Conservation (phyloP, 37 sponge, comb jelly and placozoan species). For the Ianthella basta region DNA sequence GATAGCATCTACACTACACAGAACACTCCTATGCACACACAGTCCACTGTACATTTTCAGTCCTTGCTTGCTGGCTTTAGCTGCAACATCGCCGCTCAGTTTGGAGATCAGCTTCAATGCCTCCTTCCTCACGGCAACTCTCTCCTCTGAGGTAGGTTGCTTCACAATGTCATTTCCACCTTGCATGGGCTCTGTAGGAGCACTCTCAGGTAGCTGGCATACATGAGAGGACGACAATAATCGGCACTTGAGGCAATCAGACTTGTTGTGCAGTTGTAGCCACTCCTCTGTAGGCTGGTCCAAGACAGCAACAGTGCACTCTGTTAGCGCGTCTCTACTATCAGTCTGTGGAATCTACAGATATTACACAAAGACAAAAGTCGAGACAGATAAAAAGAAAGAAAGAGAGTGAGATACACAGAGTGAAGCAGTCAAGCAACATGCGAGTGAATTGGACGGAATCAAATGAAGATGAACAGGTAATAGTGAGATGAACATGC, state of each 20-base stretch:
- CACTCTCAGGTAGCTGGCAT: no score
- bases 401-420: no score
- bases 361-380: neutral
- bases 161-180: neutral
- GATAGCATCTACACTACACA: no score
- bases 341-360: neutral
- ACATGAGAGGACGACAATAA: neutral
- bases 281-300: conserved; percentile 9
- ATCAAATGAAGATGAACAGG: no score
- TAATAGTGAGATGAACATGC: no score
- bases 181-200: no score
- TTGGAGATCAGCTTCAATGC: conserved; percentile 50
- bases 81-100: conserved; percentile 71
- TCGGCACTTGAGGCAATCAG: neutral
- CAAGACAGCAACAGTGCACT: neutral
- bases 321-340: neutral
- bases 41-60: conserved; percentile 42
- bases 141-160: conserved; percentile 6
- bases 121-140: conserved; percentile 27
- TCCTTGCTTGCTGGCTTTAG: conserved; percentile 47
- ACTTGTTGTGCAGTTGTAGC: neutral
- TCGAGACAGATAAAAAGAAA: no score
- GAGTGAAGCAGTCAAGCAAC: no score
- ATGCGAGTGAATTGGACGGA: no score
- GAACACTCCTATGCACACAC: no score